Base-by-base conservation (phyloP, 2,113 vertebrate species). In the Tychaedon coryphoeus region DNA sequence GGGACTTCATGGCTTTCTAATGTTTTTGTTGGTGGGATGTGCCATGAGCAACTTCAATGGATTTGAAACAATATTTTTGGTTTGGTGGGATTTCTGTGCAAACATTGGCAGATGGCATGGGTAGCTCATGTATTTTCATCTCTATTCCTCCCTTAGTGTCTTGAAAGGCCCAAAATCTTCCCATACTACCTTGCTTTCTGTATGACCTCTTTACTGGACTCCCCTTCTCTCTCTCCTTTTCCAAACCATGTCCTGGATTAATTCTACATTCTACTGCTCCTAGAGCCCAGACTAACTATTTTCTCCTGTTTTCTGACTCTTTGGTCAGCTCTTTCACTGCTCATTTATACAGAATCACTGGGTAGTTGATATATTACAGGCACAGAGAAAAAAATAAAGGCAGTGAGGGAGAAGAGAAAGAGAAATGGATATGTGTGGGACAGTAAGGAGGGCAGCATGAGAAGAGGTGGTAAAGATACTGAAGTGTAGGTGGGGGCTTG, bases 61-160 rank as follows among this genome's bases (percentile, higher is more conserved):
- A 82, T 95, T 92, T 91, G 76, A 76, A 94, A 83, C 87, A 95
- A 61, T 94, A 89, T 88, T 91, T 95, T 93, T 90, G 74, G 66
- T 94, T 95, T 95, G 93, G 56, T 95, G 91, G 89, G 86, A 75
- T 92, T 93, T 95, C 80, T 91, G 26, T 87, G 62, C 89, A 96
- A 96, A 91, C 89, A 90, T 7, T 92, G 94, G 72, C 95, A 97
- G 94, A 92, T 95, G 89, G 89, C 80, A 72, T 65, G 77, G 60
- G 69, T 92, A 73, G 42, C 70, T 95, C 47, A 51, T 73, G 71
- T 95, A 66, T 91, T 96, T 90, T 96, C 90, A 74, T 94, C 75
- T 94, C 75, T 65, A 9, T 62, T 95, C 43, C 38, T 94, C 58
- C 42, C 1, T 0, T 57, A 62, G 67, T 62, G 42, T 48, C 71